Conservation (phyloP, 1,140 invertebrate species). For the Araneus ventricosus region DNA sequence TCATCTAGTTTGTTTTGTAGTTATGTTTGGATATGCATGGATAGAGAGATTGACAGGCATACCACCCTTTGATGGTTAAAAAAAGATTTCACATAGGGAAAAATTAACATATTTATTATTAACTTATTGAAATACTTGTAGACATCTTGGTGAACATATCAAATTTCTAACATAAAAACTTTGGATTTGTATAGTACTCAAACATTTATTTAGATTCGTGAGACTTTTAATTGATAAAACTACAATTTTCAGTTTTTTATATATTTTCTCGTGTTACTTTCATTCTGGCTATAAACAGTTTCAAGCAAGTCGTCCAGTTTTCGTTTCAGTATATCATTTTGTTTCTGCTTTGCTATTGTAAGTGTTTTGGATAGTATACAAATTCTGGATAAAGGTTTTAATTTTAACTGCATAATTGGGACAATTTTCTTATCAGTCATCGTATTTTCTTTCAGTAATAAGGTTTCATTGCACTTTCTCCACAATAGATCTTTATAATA, state of each 20-base stretch:
- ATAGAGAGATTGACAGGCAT: no score
- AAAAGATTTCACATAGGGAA: no score
- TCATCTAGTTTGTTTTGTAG: no score
- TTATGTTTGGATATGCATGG: no score
- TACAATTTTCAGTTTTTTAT: neutral
- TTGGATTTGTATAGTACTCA: no score
- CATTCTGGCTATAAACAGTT: neutral
- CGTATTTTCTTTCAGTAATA: neutral
- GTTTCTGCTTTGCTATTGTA: neutral
- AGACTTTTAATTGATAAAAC: neutral
- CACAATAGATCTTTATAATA: slow-evolving; percentile 29
- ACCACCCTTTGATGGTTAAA: no score
- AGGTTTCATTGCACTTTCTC: neutral
- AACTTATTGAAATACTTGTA: no score
- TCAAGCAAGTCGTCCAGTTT: slow-evolving; percentile 14
- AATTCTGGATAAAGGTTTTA: neutral
- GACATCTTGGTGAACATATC: no score
- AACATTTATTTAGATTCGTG: no score
- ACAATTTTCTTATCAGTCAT: neutral
- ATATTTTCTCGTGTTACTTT: no score
- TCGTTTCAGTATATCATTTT: slow-evolving; percentile 14
- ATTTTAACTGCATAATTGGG: neutral
- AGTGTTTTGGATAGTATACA: neutral
- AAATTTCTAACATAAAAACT: no score
- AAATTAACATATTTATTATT: no score